phyloP scores from a whole-genome alignment of 2,113 vertebrate genomes.

The Nycticryphes semicollaris region DNA sequence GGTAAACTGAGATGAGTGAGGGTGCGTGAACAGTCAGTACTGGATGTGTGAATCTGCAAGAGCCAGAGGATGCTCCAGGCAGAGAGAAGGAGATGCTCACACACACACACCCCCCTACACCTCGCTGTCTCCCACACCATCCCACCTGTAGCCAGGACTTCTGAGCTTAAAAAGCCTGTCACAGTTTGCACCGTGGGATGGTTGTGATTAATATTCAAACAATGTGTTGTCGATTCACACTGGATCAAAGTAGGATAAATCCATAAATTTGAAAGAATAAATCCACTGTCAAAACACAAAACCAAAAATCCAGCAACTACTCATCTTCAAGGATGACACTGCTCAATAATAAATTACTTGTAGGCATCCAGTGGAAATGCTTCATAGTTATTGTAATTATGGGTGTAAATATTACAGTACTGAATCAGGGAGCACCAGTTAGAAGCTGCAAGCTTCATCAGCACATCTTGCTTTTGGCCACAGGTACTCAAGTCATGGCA shows the following conservation, averaged over 20 bases:
- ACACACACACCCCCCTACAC: too few species aligned
- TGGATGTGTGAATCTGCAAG: fast-evolving
- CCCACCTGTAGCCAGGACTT: not conserved
- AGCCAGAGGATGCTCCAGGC: fast-evolving
- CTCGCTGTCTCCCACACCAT: not conserved
- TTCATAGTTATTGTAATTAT: not conserved
- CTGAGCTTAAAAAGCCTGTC: not conserved
- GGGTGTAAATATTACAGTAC: not conserved
- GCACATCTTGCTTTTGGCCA: not conserved
- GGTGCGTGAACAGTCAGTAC: fast-evolving
- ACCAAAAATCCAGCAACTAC: not conserved
- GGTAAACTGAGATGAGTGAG: not conserved
- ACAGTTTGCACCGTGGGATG: not conserved
- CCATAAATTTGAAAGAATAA: not conserved
- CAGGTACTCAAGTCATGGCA: not conserved
- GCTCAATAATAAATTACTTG: not conserved
- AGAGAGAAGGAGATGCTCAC: not conserved
- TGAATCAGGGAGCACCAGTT: not conserved
- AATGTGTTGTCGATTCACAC: not conserved
- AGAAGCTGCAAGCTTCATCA: not conserved
- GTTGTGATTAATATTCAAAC: not conserved
- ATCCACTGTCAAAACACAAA: not conserved
- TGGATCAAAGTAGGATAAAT: not conserved
- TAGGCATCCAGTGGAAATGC: not conserved
- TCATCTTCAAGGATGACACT: not conserved